Conservation (phyloP, 2,888 invertebrate genomes). For the Gymnocheta viridis region DNA sequence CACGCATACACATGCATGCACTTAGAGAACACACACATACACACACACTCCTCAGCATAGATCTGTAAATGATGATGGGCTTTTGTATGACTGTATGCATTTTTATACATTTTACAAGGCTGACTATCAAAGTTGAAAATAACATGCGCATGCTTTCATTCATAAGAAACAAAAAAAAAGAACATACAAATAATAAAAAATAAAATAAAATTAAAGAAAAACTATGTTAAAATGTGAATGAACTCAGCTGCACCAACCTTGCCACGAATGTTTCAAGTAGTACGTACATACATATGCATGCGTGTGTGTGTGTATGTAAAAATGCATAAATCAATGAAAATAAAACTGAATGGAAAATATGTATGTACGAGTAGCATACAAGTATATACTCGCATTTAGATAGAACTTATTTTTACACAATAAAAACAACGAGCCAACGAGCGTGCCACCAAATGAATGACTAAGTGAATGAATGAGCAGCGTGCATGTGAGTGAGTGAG, state of each 20-base stretch:
- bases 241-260: slow-evolving; percentile 70
- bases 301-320: neutral
- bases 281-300: neutral
- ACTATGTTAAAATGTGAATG: slow-evolving; percentile 70
- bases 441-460: slow-evolving; percentile 33
- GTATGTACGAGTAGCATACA: too few relatives aligned
- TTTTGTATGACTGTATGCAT: slow-evolving; percentile 7
- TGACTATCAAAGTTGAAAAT: slow-evolving; percentile 49
- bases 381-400: slow-evolving; percentile 4
- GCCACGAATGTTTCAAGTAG: slow-evolving; percentile 60
- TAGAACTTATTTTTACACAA: neutral
- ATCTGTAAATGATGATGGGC: slow-evolving; percentile 6
- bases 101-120: slow-evolving; percentile 60
- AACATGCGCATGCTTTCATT: slow-evolving; percentile 71
- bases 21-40: neutral
- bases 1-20: neutral
- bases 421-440: neutral
- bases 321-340: slow-evolving; percentile 65
- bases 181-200: too few relatives aligned
- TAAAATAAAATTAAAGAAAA: slow-evolving; percentile 50
- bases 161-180: slow-evolving; percentile 57
- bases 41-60: slow-evolving; percentile 13
- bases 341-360: slow-evolving; percentile 63
- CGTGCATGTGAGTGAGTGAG: slow-evolving; percentile 4
- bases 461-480: too few relatives aligned